phyloP scores from a whole-genome alignment of 2,888 invertebrate species.

The Ditylenchus weischeri region DNA sequence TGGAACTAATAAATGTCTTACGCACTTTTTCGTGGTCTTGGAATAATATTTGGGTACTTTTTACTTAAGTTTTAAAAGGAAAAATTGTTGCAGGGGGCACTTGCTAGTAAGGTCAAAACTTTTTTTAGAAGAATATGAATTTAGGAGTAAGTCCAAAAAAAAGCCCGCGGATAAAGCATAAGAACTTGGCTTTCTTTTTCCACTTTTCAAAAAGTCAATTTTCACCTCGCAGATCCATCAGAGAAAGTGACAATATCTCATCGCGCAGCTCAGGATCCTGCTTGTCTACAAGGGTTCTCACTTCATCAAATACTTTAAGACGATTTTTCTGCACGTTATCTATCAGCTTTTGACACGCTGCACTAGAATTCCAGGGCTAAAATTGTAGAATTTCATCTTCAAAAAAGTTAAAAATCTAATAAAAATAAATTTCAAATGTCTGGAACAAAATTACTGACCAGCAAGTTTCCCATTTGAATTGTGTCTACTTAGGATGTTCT shows the following conservation, averaged over 20 bases:
- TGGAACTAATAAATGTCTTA: no score
- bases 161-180: no score
- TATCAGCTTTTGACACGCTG: slow-evolving; percentile 13
- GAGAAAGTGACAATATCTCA: slow-evolving; percentile 21
- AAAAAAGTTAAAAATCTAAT: background rate
- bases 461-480: background rate
- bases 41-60: no score
- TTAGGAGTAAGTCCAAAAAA: no score
- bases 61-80: no score
- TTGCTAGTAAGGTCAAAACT: no score
- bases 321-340: slow-evolving; percentile 26
- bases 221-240: slow-evolving; percentile 28
- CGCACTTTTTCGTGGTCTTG: no score
- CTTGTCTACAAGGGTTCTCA: slow-evolving; percentile 2
- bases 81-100: no score
- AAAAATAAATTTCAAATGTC: background rate
- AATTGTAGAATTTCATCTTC: background rate
- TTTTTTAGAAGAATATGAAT: no score
- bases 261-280: slow-evolving; percentile 16
- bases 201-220: background rate
- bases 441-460: background rate
- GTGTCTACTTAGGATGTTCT: no score
- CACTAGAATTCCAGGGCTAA: background rate
- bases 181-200: background rate
- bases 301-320: slow-evolving; percentile 25